Evolutionary conservation across 2,888 invertebrate genomes (phyloP), one percentile per base, ranked within the genome.

Genomic region (Cephus spinipes): DNA sequence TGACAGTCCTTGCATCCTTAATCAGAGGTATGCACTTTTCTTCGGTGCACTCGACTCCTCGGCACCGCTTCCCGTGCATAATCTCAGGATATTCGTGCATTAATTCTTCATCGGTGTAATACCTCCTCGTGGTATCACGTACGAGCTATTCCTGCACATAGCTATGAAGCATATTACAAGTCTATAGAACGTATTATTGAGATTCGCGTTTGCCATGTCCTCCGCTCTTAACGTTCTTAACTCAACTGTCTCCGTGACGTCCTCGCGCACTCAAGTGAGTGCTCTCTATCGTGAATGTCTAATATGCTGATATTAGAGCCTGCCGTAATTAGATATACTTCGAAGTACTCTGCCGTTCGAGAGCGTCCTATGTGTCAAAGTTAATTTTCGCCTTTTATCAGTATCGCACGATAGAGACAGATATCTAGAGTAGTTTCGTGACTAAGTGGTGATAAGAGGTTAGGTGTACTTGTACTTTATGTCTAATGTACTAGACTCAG

Each of bases 1-100:
- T 80, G 80, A 84, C 83, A 81, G 75, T 76, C 76, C 79, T 80
- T 84, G 84, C 84, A 85, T 84, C 75, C 79, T 77, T 81, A 83
- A 85, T 80, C 81, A 79, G 78, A 77, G 75, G 75, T 76, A 73
- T 80, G 81, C 77, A 79, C 78, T 82, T 78, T 81, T 80, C 68
- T 80, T 77, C 55, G 23, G 75, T 77, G 33, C 55, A 55, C 55
- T 55, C 55, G 23, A 55, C 55, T 55, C 55, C 23, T 55, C 55
- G 55, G 55, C 9, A 55, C 55, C 55, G 55, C 55, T 23, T 55
- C 55, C 9, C 23, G 9, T 55, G 55, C 23, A 55, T 55, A 55
- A 55, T 55, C 55, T 55, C 55, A 23, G 55, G 55, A 55, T 55
- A 55, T 55, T 55, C 55, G 55, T 55, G 23, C 55, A 55, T 55